Conservation (phyloP, 2,888 invertebrate genomes). For the Calephelis perditalis region DNA sequence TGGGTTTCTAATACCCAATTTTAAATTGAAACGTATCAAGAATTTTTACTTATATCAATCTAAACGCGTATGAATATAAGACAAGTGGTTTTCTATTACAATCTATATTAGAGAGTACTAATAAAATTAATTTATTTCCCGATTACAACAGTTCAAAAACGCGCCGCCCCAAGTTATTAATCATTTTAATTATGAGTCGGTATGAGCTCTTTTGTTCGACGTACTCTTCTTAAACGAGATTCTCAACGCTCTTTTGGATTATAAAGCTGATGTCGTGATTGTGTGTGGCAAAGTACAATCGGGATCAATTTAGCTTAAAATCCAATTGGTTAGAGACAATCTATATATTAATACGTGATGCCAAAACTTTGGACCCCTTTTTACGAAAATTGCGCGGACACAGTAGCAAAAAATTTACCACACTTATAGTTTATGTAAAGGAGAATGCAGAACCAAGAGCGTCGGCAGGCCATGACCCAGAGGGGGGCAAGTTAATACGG, state of each 20-base stretch:
- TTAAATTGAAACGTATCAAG: slow-evolving; percentile 63
- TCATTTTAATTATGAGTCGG: slow-evolving; percentile 76
- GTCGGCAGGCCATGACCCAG: no score
- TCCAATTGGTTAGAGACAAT: no score
- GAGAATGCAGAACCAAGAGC: no score
- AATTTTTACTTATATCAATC: slow-evolving; percentile 46
- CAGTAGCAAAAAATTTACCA: no score
- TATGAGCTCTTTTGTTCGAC: slow-evolving; percentile 68
- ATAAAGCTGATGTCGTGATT: slow-evolving; percentile 17
- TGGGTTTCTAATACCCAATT: slow-evolving; percentile 71
- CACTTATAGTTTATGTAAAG: no score
- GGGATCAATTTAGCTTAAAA: no score
- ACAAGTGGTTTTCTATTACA: slow-evolving; percentile 63
- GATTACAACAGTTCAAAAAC: slow-evolving; percentile 72
- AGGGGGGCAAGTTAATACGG: no score
- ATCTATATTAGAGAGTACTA: slow-evolving; percentile 73
- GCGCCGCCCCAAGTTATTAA: slow-evolving; percentile 68
- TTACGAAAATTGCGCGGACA: no score
- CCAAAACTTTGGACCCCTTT: no score
- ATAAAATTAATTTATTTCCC: slow-evolving; percentile 77
- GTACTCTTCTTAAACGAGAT: slow-evolving; percentile 55
- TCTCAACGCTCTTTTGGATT: slow-evolving; percentile 37
- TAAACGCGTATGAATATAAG: slow-evolving; percentile 44
- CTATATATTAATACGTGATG: no score
- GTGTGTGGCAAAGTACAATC: no score